Evolutionary conservation across 2,797 vertebrate genomes (phyloP).

Genomic region (Mus spretus): DNA sequence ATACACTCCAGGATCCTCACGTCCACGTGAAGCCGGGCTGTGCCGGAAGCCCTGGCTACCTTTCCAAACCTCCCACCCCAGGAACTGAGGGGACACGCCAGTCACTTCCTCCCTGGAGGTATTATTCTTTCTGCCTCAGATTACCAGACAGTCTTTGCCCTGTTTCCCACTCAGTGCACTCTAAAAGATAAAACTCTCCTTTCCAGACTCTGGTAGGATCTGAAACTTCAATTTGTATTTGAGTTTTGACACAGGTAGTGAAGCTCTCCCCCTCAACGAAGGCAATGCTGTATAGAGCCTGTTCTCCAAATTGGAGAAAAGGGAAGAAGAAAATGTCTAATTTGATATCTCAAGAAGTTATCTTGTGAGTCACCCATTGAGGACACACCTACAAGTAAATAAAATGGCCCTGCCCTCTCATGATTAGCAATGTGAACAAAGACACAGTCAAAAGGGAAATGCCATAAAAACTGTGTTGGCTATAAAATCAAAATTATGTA

Average conservation of each 20-base stretch:
- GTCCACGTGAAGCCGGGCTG: background rate
- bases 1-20: conserved; percentile 23
- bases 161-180: background rate
- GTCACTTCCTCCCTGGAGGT: background rate
- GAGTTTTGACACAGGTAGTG: background rate
- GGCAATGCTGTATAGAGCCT: background rate
- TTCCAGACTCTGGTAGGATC: background rate
- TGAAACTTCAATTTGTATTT: background rate
- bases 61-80: background rate
- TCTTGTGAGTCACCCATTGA: background rate
- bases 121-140: conserved; percentile 11
- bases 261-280: background rate
- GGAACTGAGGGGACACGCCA: background rate
- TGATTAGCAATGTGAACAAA: background rate
- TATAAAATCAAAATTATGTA: background rate
- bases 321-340: background rate
- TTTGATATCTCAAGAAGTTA: conserved; percentile 4
- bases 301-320: background rate
- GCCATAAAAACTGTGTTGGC: background rate
- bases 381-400: conserved; percentile 24
- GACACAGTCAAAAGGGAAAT: background rate
- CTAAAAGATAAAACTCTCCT: background rate
- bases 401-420: background rate
- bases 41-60: background rate
- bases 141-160: background rate